Conservation (phyloP, 1,140 invertebrate species). For the Choristoneura fumiferana region DNA sequence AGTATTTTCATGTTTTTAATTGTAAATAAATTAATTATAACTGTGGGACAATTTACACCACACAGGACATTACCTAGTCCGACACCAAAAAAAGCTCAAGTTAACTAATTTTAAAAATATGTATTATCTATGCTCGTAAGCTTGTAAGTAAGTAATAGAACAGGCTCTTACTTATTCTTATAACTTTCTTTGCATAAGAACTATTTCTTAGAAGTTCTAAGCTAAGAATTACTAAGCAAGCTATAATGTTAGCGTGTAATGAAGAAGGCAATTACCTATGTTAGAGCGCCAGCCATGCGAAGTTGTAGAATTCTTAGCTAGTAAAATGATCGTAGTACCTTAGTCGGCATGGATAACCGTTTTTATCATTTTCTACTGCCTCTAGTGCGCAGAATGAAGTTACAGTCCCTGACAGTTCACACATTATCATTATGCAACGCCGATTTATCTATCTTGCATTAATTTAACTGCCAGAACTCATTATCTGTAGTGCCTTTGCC, state of each 20-base stretch:
- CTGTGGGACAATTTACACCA: too few species aligned
- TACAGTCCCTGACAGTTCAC: slow-evolving; percentile 4
- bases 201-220: slow-evolving; percentile 12
- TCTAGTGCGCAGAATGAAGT: slow-evolving; percentile 15
- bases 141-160: too few species aligned
- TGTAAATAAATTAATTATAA: too few species aligned
- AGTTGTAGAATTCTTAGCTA: slow-evolving; percentile 26
- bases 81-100: too few species aligned
- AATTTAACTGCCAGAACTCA: slow-evolving; percentile 18
- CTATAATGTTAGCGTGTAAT: slow-evolving; percentile 30
- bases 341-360: neutral
- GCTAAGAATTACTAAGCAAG: slow-evolving; percentile 29
- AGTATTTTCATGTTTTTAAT: too few species aligned
- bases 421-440: slow-evolving; percentile 16
- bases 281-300: slow-evolving; percentile 34
- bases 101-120: too few species aligned
- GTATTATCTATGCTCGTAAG: too few species aligned
- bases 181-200: neutral
- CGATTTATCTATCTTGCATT: slow-evolving; percentile 19
- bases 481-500: slow-evolving; percentile 3
- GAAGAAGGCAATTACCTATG: slow-evolving; percentile 39
- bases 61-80: too few species aligned
- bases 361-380: slow-evolving; percentile 8
- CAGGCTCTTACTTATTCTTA: neutral
- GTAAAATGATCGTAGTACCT: slow-evolving; percentile 29